Percentiles rank a stretch among this genome's conserved stretches.
Conservation (phyloP, 2,888 invertebrate species). For the Epinotia ramella region DNA sequence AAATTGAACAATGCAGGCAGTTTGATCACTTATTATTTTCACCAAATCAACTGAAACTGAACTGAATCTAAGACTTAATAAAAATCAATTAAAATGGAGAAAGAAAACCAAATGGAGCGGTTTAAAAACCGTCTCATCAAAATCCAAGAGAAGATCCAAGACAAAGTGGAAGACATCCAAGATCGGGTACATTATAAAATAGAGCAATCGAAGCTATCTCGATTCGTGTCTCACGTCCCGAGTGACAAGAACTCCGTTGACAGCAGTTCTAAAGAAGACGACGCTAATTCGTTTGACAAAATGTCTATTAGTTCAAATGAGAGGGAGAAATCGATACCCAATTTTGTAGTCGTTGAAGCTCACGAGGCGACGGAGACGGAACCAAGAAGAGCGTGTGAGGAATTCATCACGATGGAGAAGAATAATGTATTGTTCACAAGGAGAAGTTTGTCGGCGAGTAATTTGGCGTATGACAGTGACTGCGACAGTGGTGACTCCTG, state of each 20-base stretch:
- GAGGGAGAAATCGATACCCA: constrained; percentile 60
- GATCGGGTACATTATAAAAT: constrained; percentile 76
- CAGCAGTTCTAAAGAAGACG: constrained; percentile 53
- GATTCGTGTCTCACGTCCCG: constrained; percentile 70
- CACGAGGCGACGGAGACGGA: constrained; percentile 62
- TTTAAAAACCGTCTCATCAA: constrained; percentile 69
- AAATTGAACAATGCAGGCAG: neutral
- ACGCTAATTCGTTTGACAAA: constrained; percentile 51
- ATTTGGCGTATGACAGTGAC: constrained; percentile 64
- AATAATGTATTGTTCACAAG: constrained; percentile 64
- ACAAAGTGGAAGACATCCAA: constrained; percentile 75
- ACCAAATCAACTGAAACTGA: neutral
- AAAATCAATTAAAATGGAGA: constrained; percentile 53
- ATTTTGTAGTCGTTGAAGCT: constrained; percentile 69
- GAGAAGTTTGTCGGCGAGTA: constrained; percentile 66
- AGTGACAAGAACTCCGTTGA: constrained; percentile 72
- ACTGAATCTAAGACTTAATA: neutral
- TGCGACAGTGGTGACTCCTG: constrained; percentile 71
- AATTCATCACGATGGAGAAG: constrained; percentile 70
- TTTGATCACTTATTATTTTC: neutral
- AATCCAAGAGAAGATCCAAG: constrained; percentile 76
- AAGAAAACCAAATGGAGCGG: constrained; percentile 71
- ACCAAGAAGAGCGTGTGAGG: constrained; percentile 62
- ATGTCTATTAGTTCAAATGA: constrained; percentile 59
- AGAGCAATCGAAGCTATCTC: constrained; percentile 65